phyloP scores from a whole-genome alignment of 2,797 vertebrate genomes.

The Sebastes hubbsi region DNA sequence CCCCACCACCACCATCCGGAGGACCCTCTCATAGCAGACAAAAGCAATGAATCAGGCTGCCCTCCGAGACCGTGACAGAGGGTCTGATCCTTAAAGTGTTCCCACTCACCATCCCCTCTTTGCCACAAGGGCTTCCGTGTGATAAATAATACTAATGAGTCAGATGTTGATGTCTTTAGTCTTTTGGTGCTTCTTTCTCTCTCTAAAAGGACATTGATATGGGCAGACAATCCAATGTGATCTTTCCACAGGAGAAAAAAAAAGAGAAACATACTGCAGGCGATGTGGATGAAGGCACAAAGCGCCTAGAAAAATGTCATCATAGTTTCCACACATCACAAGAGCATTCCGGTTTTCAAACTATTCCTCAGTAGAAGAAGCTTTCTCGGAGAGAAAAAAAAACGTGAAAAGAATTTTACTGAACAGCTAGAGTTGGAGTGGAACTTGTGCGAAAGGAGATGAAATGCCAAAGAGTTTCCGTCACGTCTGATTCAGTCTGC shows the following conservation, averaged over 20 bases:
- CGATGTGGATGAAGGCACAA: neutral
- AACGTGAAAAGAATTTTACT: neutral
- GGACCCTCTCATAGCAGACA: conserved; percentile 58
- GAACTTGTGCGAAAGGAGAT: neutral
- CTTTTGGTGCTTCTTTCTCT: neutral
- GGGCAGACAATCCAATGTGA: neutral
- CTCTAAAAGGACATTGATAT: conserved; percentile 8
- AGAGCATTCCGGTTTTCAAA: conserved; percentile 10
- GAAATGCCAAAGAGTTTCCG: conserved; percentile 1
- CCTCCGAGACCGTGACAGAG: conserved; percentile 51
- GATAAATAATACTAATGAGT: conserved; percentile 54
- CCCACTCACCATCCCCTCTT: conserved; percentile 35
- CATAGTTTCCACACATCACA: conserved; percentile 62
- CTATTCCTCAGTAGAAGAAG: neutral
- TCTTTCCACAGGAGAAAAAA: conserved; percentile 22
- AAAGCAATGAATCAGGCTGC: conserved; percentile 68
- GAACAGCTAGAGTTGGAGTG: neutral
- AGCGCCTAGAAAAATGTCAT: conserved; percentile 24
- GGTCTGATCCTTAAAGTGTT: conserved; percentile 58
- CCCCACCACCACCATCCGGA: conserved; percentile 15
- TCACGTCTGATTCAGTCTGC: neutral
- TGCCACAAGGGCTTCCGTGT: conserved; percentile 25
- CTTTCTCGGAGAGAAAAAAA: conserved; percentile 17
- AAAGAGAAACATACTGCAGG: neutral
- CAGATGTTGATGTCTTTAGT: conserved; percentile 17